A percentile compares a stretch with the other conserved stretches of the same genome.
Evolutionary conservation across 2,797 vertebrate species (phyloP).

Genomic region (Galaxias olidus): DNA sequence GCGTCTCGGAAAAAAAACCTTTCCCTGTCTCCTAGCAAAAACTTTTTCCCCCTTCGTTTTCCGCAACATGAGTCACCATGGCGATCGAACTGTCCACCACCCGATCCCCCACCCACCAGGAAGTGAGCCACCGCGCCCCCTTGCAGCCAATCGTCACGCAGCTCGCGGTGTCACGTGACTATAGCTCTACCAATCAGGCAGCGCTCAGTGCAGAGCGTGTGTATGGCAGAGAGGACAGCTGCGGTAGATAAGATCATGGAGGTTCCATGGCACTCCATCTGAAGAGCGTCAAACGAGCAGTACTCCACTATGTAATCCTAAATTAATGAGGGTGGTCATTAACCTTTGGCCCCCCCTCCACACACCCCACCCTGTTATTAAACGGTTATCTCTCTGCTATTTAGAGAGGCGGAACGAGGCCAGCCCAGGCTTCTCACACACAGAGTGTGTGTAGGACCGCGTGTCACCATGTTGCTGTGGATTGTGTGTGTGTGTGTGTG

Average conservation of each 20-base stretch:
- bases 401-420: slow-evolving; percentile 53
- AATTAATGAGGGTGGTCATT: slow-evolving; percentile 71
- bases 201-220: too few species aligned
- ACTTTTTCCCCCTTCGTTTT: background rate
- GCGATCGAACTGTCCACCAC: background rate
- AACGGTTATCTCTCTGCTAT: slow-evolving; percentile 59
- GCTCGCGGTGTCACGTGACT: background rate
- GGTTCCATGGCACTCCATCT: slow-evolving; percentile 27
- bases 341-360: slow-evolving; percentile 65
- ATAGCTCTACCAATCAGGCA: too few species aligned
- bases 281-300: slow-evolving; percentile 51
- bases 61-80: slow-evolving; percentile 2
- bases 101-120: background rate
- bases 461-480: background rate
- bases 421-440: slow-evolving; percentile 39
- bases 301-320: slow-evolving; percentile 73
- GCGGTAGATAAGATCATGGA: slow-evolving; percentile 23
- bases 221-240: slow-evolving; percentile 9
- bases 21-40: background rate
- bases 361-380: slow-evolving; percentile 38
- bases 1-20: background rate
- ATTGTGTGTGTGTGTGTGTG: slow-evolving; percentile 1
- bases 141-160: background rate
- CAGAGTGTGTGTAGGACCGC: background rate
- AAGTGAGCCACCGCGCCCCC: background rate